Evolutionary conservation across 1,140 invertebrate species (phyloP), one percentile per base, ranked within the genome.

Genomic region (Watersipora subatra): DNA sequence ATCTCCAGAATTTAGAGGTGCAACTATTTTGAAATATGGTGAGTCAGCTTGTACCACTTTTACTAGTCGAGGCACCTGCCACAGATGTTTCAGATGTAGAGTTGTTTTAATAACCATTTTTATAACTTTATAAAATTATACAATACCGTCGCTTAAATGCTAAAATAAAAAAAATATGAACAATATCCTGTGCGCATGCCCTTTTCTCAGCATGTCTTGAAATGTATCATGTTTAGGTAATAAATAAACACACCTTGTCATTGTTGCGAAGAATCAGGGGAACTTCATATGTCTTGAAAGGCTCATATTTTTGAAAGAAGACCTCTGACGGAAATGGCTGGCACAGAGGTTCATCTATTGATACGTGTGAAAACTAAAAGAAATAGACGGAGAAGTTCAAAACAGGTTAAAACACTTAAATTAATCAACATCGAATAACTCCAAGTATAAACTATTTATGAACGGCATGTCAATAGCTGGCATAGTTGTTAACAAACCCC

Each of bases 321-420:
- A 81, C 74, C 61, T 78, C 78, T 62, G 79, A 80, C 29, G 79
- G 79, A 67, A 75, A 80, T 66, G 79, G 79, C 61, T 81, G 79
- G 68, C 80, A 80, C 72, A 81, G 73, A 28, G 78, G 78, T 64
- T 80, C 78, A 70, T 79, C 77, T 59, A 79, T 78, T 64, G 72
- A 73, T 24, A 79, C 73, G 68, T 74, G 70, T 17, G 75, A 76
- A 67, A 76, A 72, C 76, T 79, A 68, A 67, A 70, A 69, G 25
- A 68, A 30, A 64, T 64, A n/a, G n/a, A n/a, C n/a, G 63, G 34
- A 66, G 67, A 59, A 20, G 22, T 20, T 28, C 55, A n/a, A 28
- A 2, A 56, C 1, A 17, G 1, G 20, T 22, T 46, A 56, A 66
- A 62, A n/a, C n/a, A n/a, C 12, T n/a, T 55, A 15, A 15, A 24